phyloP scores from a whole-genome alignment of 37 sponge, comb jelly and placozoan species.

The Mnemiopsis leidyi region DNA sequence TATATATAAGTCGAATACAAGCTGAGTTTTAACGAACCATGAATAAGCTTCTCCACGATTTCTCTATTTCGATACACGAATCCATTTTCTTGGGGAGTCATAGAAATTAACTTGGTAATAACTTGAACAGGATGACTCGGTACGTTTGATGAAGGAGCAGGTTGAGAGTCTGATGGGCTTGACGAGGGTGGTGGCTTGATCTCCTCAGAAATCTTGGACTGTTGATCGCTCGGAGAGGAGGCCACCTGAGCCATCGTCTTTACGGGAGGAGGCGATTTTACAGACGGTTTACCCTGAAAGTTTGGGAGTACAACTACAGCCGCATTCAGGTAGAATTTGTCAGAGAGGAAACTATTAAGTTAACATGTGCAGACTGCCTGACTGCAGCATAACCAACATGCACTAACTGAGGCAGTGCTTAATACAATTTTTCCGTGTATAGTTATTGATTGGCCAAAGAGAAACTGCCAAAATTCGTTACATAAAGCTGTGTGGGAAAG shows the following conservation, averaged over 20 bases:
- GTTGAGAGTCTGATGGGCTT: neutral
- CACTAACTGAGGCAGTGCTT: too few species aligned
- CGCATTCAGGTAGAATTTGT: too few species aligned
- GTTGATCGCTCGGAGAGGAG: neutral
- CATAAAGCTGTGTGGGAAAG: too few species aligned
- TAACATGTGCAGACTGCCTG: too few species aligned
- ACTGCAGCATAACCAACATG: too few species aligned
- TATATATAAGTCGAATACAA: too few species aligned
- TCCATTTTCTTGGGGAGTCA: conserved; percentile 18
- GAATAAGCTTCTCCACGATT: neutral
- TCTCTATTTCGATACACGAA: conserved; percentile 5
- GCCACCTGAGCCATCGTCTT: neutral
- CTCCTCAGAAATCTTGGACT: neutral
- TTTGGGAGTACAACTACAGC: too few species aligned
- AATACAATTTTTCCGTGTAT: too few species aligned
- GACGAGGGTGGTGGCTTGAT: neutral
- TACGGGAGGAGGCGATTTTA: neutral
- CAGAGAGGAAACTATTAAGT: too few species aligned
- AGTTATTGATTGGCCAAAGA: too few species aligned
- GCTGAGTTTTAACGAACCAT: neutral
- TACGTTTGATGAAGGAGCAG: neutral
- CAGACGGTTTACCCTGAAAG: neutral
- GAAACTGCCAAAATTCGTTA: too few species aligned
- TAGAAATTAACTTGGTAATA: conserved; percentile 41
- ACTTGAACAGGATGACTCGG: neutral